These are phyloP conservation scores for Cynaeus angustus DNA, from an alignment of 2,888 invertebrate genomes.

Conservation along the genomic window DNA sequence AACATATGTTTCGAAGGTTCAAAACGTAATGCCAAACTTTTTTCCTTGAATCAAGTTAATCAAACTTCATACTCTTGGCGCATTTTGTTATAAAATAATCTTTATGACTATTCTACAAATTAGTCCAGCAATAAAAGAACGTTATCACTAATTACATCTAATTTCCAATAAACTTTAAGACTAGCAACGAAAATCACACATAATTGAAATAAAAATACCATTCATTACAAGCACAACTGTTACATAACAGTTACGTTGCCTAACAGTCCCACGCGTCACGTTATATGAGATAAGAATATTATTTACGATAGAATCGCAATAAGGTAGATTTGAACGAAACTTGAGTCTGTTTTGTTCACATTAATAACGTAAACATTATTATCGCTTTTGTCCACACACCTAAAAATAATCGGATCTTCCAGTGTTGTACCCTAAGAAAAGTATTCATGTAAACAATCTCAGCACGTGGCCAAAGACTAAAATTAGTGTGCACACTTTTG, in stretches of 20 bases:
- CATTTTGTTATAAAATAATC: too few species aligned
- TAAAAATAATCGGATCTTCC: constrained; percentile 16
- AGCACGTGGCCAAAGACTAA: constrained; percentile 43
- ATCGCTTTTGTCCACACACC: background rate
- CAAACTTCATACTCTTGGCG: too few species aligned
- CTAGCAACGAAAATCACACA: background rate
- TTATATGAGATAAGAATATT: constrained; percentile 29
- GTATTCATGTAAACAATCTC: constrained; percentile 37
- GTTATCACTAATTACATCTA: background rate
- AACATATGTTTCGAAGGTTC: too few species aligned
- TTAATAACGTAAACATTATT: constrained; percentile 10
- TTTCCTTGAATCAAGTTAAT: too few species aligned
- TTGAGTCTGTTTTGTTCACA: background rate
- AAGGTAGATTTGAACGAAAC: background rate
- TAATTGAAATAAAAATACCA: constrained; percentile 10
- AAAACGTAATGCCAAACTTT: too few species aligned
- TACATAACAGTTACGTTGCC: constrained; percentile 10
- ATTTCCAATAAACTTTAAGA: constrained; percentile 1
- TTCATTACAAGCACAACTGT: constrained; percentile 17
- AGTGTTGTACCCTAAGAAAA: constrained; percentile 16
- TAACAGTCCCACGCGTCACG: constrained; percentile 24
- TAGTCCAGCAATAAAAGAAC: too few species aligned
- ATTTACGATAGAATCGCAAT: constrained; percentile 18
- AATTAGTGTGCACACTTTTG: constrained; percentile 34
- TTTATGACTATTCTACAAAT: too few species aligned